phyloP scores from a whole-genome alignment of 2,888 invertebrate species.

The Electrophaes corylata region DNA sequence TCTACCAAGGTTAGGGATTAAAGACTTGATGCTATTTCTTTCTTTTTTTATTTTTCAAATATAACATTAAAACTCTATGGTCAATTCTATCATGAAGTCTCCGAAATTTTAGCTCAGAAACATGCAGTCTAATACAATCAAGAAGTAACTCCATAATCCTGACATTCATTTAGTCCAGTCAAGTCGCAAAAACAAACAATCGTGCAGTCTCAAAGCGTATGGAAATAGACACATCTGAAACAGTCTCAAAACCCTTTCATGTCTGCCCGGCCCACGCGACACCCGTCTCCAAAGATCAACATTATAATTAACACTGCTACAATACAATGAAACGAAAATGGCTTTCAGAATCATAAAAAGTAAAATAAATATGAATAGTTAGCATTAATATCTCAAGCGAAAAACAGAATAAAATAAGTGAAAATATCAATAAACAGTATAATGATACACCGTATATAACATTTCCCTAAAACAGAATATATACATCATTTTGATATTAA shows the following conservation, averaged over 20 bases:
- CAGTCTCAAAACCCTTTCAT: slow-evolving; percentile 70
- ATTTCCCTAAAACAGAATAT: neutral
- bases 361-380: neutral
- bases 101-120: slow-evolving; percentile 5
- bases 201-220: slow-evolving; percentile 72
- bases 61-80: neutral
- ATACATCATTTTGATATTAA: neutral
- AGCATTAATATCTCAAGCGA: too few relatives aligned
- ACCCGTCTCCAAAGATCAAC: slow-evolving; percentile 44
- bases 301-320: slow-evolving; percentile 39
- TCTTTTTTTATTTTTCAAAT: too few relatives aligned
- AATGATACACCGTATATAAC: neutral
- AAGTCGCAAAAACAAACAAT: slow-evolving; percentile 79
- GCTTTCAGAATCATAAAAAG: slow-evolving; percentile 6
- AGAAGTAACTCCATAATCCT: slow-evolving; percentile 28
- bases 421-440: too few relatives aligned
- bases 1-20: too few relatives aligned
- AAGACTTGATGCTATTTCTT: too few relatives aligned
- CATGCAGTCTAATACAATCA: slow-evolving; percentile 19
- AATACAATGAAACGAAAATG: slow-evolving; percentile 28
- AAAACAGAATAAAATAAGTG: neutral
- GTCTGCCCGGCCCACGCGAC: slow-evolving; percentile 64
- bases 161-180: slow-evolving; percentile 44
- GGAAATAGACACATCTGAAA: slow-evolving; percentile 76
- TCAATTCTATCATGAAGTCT: neutral